Base-by-base conservation (phyloP, 2,113 vertebrate species). In the Phocoena sinus region DNA sequence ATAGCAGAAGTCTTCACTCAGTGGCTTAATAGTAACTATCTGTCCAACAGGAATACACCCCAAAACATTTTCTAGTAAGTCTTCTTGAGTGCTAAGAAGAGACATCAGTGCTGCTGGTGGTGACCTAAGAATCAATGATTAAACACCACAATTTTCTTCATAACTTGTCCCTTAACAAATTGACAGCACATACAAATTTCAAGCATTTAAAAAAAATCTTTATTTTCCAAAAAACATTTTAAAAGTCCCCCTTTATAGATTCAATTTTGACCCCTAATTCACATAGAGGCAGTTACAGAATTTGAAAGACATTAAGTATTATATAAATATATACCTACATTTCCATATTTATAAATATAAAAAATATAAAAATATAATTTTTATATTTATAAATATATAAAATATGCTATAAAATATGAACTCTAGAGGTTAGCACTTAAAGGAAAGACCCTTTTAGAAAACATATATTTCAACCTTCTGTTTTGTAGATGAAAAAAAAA, bases 101-200 rank as follows among this genome's bases (percentile, higher is more conserved):
- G 98, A 98, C 99, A 99, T 99, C 94, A 99, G 98, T 36, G 99
- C 98, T 0, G 99, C 99, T 2, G 99, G 99, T 87, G 99, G 99
- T 74, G 99, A 99, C 41, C 99, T 99, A 90, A 21, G 53, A 92
- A 97, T 38, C 68, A 94, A 90, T 3, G 7, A 89, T 63, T 38
- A 77, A 80, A 82, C 11, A 60, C 6, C 11, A 80, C 12, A 58
- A 50, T 82, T 73, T 67, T 62, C 14, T 91, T 56, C 18, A 60
- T 12, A 47, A 76, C 6, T 25, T 23, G 13, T 20, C 38, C 18
- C 23, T 28, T 18, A 53, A 84, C 28, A 79, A 87, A 91, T 0
- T 44, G 33, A 71, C 6, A 84, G 7, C 41, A 85, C 7, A 56
- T 58, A 50, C 25, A 63, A 82, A 71, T 53, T 33, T 85, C 14